These are phyloP conservation scores for Phalacrocorax carbo DNA, from an alignment of 2,113 vertebrate genomes.

Conservation along the genomic window DNA sequence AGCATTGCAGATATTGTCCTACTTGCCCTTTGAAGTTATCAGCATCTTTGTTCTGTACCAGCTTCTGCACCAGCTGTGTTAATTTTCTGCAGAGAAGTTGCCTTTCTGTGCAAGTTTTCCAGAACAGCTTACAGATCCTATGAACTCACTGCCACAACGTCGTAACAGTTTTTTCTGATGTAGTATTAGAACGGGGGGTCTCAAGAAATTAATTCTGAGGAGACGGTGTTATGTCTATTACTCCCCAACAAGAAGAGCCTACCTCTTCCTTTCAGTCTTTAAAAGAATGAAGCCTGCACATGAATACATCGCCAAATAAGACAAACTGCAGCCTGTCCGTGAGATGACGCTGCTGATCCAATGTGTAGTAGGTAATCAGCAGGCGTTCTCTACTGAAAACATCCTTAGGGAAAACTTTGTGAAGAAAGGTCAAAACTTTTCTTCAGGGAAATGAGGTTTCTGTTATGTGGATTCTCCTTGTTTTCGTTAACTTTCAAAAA, in stretches of 20 bases:
- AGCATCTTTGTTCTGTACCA: not conserved
- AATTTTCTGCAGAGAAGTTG: not conserved
- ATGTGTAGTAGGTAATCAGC: not conserved
- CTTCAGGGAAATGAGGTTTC: not conserved
- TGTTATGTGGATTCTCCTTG: not conserved
- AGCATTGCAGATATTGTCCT: not conserved
- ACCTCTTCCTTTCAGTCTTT: not conserved
- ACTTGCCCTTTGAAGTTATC: not conserved
- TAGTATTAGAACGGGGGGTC: not conserved
- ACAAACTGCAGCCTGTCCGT: not conserved
- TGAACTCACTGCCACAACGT: not conserved
- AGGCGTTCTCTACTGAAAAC: not conserved
- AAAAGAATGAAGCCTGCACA: not conserved
- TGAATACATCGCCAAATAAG: not conserved
- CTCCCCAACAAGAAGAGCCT: not conserved
- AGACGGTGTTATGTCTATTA: not conserved
- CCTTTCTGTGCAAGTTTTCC: not conserved
- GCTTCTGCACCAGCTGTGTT: not conserved
- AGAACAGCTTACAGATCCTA: not conserved
- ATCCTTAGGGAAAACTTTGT: not conserved
- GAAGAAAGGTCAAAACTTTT: not conserved
- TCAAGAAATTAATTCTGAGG: not conserved
- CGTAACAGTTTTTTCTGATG: not conserved
- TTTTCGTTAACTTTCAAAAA: not conserved
- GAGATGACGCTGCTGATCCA: not conserved